Evolutionary conservation across 2,888 invertebrate genomes (phyloP), one percentile per base, ranked within the genome.

Genomic region (Andrena dorsata): DNA sequence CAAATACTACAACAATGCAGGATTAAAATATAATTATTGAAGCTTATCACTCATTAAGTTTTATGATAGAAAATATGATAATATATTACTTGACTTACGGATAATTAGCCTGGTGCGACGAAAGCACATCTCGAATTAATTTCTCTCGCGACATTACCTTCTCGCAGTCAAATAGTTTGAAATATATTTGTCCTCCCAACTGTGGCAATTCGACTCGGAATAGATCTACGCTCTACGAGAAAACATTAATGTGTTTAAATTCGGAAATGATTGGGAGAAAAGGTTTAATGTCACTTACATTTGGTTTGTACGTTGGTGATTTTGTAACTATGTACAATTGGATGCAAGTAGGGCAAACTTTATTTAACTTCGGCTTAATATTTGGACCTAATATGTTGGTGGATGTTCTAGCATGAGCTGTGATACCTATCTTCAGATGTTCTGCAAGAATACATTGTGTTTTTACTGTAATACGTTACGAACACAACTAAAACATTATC

Each of bases 131-230:
- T 23, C 84, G 82, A 58, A 92, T 71, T 76, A 92, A 84, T 80
- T 90, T 90, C 58, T 90, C 85, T 32, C 86, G 88, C 1, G 90
- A 88, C 26, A 90, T 81, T 72, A 86, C 83, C 41, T 74, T 90
- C 76, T 93, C 93, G 71, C 93, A 93, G 70, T 92, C 92, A 68
- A 92, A 93, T 16, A 93, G 76, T 76, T 92, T 91, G 1, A 92
- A 65, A 35, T 88, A 86, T 30, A 92, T 56, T 70, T 90, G 86
- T 20, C 93, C 92, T 20, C 93, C 93, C 16, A 93, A 75, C 85
- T 93, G 93, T 8, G 92, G 90, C 56, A 92, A 84, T 41, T 89
- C 83, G 2, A 90, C 58, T 63, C 91, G 85, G 71, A 92, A 88
- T 71, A 93, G 58, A 28, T 87, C 85, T 13, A 77, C 82, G 4